phyloP scores from a whole-genome alignment of 2,113 vertebrate genomes.

The Nibea albiflora region DNA sequence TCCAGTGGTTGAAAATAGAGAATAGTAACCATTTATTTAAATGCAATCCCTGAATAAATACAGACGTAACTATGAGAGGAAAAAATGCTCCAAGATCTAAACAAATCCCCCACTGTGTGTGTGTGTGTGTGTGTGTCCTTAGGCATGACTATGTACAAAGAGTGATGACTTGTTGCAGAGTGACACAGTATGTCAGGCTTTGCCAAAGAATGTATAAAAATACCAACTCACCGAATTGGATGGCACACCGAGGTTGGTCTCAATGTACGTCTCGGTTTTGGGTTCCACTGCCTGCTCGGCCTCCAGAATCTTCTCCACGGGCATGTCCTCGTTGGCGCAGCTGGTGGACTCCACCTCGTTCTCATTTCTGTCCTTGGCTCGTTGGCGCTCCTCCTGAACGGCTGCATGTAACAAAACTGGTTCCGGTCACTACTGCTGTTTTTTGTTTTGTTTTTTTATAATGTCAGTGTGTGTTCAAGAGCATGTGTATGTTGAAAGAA shows the following conservation, averaged over 20 bases:
- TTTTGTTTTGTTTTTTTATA: conserved; percentile 35
- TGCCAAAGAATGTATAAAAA: not conserved
- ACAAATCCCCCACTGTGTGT: not conserved
- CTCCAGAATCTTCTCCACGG: conserved; percentile 98
- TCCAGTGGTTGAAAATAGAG: too few relatives aligned
- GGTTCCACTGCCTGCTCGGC: conserved; percentile 97
- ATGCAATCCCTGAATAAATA: not conserved
- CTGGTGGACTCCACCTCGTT: conserved; percentile 95
- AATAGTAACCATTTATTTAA: too few relatives aligned
- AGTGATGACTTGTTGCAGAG: conserved; percentile 2
- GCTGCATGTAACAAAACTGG: conserved; percentile 85
- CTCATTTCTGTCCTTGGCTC: conserved; percentile 95
- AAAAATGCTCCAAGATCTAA: not conserved
- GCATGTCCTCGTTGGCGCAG: conserved; percentile 97
- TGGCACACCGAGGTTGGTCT: conserved; percentile 91
- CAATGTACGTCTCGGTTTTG: conserved; percentile 98
- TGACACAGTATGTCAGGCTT: not conserved
- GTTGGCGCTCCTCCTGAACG: conserved; percentile 97
- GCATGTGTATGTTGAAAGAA: not conserved
- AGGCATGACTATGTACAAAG: not conserved
- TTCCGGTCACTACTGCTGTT: conserved; percentile 85
- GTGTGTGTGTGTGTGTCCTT: not conserved
- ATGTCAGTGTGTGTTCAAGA: conserved; percentile 18
- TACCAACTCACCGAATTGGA: conserved; percentile 92
- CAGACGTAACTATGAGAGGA: not conserved